Evolutionary conservation across 2,113 vertebrate genomes (phyloP).

Genomic region (Machaerirhynchus nigripectus): DNA sequence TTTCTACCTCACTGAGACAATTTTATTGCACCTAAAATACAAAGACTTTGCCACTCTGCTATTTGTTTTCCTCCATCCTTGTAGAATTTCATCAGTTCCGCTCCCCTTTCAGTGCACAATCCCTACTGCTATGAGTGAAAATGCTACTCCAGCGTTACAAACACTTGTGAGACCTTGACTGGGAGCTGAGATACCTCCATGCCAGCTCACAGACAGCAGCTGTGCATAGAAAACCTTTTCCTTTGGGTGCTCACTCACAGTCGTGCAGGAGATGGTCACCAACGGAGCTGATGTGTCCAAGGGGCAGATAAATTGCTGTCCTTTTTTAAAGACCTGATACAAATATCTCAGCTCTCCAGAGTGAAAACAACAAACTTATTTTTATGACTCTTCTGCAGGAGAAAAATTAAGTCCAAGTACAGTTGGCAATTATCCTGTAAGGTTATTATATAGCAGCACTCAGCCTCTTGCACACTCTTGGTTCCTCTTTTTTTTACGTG

Average conservation of each 20-base stretch:
- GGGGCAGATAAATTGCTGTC: not conserved
- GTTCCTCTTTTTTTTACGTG: not conserved
- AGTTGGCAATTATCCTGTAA: constrained; percentile 17
- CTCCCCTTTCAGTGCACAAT: not conserved
- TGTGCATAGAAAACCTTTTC: not conserved
- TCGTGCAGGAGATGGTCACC: not conserved
- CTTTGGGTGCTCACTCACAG: not conserved
- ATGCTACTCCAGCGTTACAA: not conserved
- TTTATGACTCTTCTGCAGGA: constrained; percentile 8
- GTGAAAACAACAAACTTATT: constrained; percentile 20
- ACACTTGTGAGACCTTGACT: not conserved
- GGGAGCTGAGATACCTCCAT: not conserved
- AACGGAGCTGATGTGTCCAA: not conserved
- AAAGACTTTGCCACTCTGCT: not conserved
- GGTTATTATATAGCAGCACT: not conserved
- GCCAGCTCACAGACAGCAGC: not conserved
- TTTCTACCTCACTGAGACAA: not conserved
- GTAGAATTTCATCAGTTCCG: not conserved
- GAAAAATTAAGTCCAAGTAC: constrained; percentile 24
- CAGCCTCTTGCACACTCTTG: not conserved
- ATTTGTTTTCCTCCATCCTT: not conserved
- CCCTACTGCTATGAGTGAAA: not conserved
- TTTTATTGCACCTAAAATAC: not conserved
- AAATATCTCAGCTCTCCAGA: not conserved
- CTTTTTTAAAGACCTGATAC: not conserved